These are phyloP conservation scores for Myiotriccus ornatus DNA, from an alignment of 2,797 vertebrate genomes.

Conservation along the genomic window DNA sequence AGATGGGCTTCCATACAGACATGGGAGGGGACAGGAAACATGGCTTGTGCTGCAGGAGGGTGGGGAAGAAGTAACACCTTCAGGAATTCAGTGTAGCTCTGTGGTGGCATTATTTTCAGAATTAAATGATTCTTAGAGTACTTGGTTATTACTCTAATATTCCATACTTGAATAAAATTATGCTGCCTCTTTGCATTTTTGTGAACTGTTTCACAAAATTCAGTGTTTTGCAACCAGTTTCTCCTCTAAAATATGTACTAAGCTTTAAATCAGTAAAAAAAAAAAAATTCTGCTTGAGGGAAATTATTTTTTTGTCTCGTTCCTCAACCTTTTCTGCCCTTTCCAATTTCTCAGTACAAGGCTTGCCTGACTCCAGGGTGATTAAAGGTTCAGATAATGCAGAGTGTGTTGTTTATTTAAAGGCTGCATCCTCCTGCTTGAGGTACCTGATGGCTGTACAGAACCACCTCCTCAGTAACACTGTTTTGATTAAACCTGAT, in stretches of 20 bases:
- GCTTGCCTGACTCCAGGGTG: slow-evolving; percentile 25
- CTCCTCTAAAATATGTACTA: not conserved
- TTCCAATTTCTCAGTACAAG: not conserved
- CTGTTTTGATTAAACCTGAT: slow-evolving; percentile 94
- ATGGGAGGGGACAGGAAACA: not conserved
- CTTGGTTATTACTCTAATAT: not conserved
- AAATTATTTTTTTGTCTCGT: not conserved
- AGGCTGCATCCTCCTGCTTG: slow-evolving; percentile 97
- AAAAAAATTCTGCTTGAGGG: not conserved
- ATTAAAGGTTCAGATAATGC: slow-evolving; percentile 50
- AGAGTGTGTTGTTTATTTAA: slow-evolving; percentile 74
- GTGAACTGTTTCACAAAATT: not conserved
- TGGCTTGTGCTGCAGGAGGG: not conserved
- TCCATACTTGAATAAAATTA: not conserved
- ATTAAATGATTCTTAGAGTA: not conserved
- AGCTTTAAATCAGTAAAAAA: not conserved
- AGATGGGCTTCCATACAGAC: not conserved
- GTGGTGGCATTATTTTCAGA: not conserved
- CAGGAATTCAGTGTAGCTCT: not conserved
- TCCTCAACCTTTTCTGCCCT: not conserved
- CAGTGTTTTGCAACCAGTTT: not conserved
- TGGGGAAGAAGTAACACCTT: not conserved
- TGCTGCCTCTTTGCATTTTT: not conserved
- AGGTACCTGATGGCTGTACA: slow-evolving; percentile 99
- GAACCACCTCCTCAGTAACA: slow-evolving; percentile 99